phyloP scores from a whole-genome alignment of 1,140 invertebrate genomes.

The Drosophila rhopaloa region DNA sequence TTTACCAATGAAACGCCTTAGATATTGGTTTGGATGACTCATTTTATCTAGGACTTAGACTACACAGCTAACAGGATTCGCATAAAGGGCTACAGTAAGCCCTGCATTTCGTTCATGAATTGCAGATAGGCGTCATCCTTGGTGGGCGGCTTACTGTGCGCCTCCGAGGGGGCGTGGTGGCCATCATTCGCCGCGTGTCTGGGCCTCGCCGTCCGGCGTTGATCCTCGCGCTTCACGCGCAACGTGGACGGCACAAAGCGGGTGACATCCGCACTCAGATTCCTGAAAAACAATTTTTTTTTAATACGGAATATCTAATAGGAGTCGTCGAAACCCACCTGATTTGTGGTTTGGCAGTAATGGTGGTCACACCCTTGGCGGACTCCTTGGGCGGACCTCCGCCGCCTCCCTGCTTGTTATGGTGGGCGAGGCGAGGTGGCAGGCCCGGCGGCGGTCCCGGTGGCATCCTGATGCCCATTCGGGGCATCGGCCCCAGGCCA shows the following conservation, averaged over 20 bases:
- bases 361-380: slow-evolving; percentile 87
- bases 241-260: slow-evolving; percentile 97
- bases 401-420: slow-evolving; percentile 64
- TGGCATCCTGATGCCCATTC: slow-evolving; percentile 85
- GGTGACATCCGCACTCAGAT: slow-evolving; percentile 97
- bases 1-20: background rate
- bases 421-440: slow-evolving; percentile 84
- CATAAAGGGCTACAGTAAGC: slow-evolving; percentile 89
- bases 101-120: slow-evolving; percentile 99
- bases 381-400: slow-evolving; percentile 82
- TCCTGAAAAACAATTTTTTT: slow-evolving; percentile 85
- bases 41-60: slow-evolving; percentile 27
- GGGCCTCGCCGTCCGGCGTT: slow-evolving; percentile 84
- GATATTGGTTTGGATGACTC: slow-evolving; percentile 14
- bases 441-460: slow-evolving; percentile 90
- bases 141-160: slow-evolving; percentile 87
- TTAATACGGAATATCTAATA: slow-evolving; percentile 45
- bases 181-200: slow-evolving; percentile 70
- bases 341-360: slow-evolving; percentile 98
- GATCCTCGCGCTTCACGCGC: slow-evolving; percentile 92
- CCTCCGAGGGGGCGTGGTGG: slow-evolving; percentile 75
- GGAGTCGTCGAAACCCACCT: slow-evolving; percentile 60
- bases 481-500: slow-evolving; percentile 86
- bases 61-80: slow-evolving; percentile 7
- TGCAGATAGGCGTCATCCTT: slow-evolving; percentile 99